A percentile compares a stretch with the other conserved stretches of the same genome.
Evolutionary conservation across 2,888 invertebrate species (phyloP).

Genomic region (Carterocephalus palaemon): DNA sequence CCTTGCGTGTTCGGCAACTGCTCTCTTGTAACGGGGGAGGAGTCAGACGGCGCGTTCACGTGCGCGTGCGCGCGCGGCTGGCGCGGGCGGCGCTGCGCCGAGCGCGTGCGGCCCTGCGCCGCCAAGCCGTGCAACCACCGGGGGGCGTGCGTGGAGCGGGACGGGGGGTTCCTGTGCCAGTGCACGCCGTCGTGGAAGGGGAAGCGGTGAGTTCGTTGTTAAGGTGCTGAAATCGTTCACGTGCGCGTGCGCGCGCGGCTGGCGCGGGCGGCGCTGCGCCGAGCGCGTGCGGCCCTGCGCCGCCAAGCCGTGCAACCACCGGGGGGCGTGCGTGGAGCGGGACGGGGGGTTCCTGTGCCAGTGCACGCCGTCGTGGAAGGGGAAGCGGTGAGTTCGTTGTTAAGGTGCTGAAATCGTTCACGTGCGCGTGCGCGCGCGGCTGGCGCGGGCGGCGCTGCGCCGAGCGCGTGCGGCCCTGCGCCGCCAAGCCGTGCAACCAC

Average conservation of each 20-base stretch:
- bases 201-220: slow-evolving; percentile 52
- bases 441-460: slow-evolving; percentile 84
- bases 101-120: slow-evolving; percentile 84
- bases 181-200: slow-evolving; percentile 89
- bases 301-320: slow-evolving; percentile 84
- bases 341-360: slow-evolving; percentile 83
- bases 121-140: slow-evolving; percentile 86
- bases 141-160: slow-evolving; percentile 84
- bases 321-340: slow-evolving; percentile 85
- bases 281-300: slow-evolving; percentile 85
- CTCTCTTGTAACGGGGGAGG: slow-evolving; percentile 55
- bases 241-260: slow-evolving; percentile 84
- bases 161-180: slow-evolving; percentile 82
- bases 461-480: slow-evolving; percentile 84
- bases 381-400: slow-evolving; percentile 62
- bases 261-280: slow-evolving; percentile 83
- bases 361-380: slow-evolving; percentile 87
- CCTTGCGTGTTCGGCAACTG: slow-evolving; percentile 84
- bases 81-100: slow-evolving; percentile 83
- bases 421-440: slow-evolving; percentile 83
- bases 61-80: slow-evolving; percentile 85
- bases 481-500: slow-evolving; percentile 85
- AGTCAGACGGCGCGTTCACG: slow-evolving; percentile 62
- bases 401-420: slow-evolving; percentile 51
- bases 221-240: slow-evolving; percentile 54